phyloP scores from a whole-genome alignment of 2,888 invertebrate genomes.

The Ceraclea dissimilis region DNA sequence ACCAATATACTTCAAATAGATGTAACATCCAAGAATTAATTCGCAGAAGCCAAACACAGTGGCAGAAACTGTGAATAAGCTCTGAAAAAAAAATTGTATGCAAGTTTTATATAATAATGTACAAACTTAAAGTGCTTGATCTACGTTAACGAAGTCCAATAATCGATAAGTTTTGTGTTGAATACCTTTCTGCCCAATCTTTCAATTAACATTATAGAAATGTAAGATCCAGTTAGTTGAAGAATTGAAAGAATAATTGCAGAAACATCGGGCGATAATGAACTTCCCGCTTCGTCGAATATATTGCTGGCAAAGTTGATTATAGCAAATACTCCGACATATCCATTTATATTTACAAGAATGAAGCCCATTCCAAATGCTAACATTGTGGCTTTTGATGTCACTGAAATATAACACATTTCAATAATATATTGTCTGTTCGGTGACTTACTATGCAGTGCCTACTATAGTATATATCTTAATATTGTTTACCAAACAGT shows the following conservation, averaged over 20 bases:
- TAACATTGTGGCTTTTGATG: conserved; percentile 27
- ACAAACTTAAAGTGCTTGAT: no score
- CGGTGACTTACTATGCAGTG: no score
- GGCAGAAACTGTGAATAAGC: conserved; percentile 35
- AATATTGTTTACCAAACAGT: background rate
- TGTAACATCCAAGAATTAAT: conserved; percentile 29
- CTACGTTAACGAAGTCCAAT: no score
- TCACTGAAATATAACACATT: no score
- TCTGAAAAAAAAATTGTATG: conserved; percentile 20
- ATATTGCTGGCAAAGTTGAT: conserved; percentile 32
- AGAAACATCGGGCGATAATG: conserved; percentile 8
- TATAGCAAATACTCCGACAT: conserved; percentile 33
- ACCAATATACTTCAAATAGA: conserved; percentile 27
- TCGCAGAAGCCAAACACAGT: conserved; percentile 28
- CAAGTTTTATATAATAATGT: no score
- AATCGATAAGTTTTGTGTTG: no score
- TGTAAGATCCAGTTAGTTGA: conserved; percentile 14
- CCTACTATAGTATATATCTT: no score
- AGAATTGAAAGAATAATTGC: conserved; percentile 12
- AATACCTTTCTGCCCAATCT: conserved; percentile 17
- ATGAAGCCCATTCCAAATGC: conserved; percentile 29
- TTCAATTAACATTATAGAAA: conserved; percentile 16
- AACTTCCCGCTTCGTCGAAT: conserved; percentile 15
- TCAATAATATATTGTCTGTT: no score
- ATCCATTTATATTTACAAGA: conserved; percentile 31